Base-by-base conservation (phyloP, 1,140 invertebrate species). In the Drosophila nebulosa region DNA sequence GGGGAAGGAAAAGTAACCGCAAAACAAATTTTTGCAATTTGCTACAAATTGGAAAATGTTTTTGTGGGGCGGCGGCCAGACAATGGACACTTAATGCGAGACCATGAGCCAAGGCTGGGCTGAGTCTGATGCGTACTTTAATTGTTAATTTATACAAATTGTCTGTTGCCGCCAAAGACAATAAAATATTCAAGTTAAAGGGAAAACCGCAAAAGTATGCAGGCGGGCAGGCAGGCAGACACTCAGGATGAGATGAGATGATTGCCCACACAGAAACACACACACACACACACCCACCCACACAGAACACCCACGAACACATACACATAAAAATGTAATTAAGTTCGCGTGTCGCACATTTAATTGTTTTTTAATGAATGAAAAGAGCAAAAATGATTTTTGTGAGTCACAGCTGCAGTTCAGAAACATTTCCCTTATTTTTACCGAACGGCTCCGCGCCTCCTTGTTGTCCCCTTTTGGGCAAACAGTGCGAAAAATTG, bases 321-420 rank as follows among this genome's bases (percentile, higher is more conserved):
- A 68, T 74, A 46, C 69, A 74, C 74, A 79, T 80, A 74, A 86
- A 80, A 86, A 46, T 75, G 70, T 86, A 86, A 86, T 86, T 86
- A 86, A 86, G 80, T 79, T 83, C 75, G 79, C 79, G 68, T 84
- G 79, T 84, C 79, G 68, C 76, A 64, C 66, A 73, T 79, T 84
- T 84, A 84, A 84, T 84, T 84, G 75, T 84, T 84, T 84, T 84
- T 84, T 84, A 84, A 84, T 84, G 79, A 79, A 85, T 84, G 55
- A 73, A 74, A 69, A 64, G 72, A 59, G 36, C 57, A 74, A 67
- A 84, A 84, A 73, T 73, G 62, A 74, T 79, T 84, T 76, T 66
- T 53, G 55, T 22, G 35, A 39, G 53, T 60, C 59, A 64, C 70
- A 78, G 74, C 75, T 75, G 79, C 71, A 74, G 64, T 74, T 83